phyloP scores from a whole-genome alignment of 2,797 vertebrate species.

The Tragelaphus oryx region DNA sequence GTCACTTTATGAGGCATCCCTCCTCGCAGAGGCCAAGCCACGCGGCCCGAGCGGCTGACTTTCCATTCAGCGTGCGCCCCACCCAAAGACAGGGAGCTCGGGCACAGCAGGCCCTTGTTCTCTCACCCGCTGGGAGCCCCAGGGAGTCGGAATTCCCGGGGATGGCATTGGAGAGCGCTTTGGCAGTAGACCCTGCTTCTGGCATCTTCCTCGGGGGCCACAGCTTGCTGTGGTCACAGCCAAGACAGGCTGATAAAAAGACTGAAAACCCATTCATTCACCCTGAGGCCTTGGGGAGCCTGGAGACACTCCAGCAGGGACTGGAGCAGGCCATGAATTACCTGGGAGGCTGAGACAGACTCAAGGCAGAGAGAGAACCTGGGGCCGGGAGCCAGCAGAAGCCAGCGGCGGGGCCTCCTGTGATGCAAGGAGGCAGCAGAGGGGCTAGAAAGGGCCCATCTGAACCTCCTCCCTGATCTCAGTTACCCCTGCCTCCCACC shows the following conservation, averaged over 20 bases:
- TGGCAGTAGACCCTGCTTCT: conserved; percentile 52
- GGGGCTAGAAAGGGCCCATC: background rate
- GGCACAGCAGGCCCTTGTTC: conserved; percentile 70
- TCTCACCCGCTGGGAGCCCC: conserved; percentile 55
- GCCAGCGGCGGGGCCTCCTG: background rate
- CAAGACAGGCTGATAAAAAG: background rate
- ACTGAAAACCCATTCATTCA: background rate
- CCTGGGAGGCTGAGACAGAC: background rate
- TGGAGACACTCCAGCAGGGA: background rate
- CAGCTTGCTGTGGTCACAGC: conserved; percentile 62
- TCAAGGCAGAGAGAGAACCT: background rate
- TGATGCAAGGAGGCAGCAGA: background rate
- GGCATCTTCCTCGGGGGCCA: conserved; percentile 63
- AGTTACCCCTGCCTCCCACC: background rate
- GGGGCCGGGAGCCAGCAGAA: background rate
- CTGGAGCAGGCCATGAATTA: background rate
- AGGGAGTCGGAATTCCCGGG: conserved; percentile 44
- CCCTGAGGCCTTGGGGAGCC: background rate
- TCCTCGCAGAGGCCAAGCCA: background rate
- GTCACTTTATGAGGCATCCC: conserved; percentile 52
- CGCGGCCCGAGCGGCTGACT: background rate
- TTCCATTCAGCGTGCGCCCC: conserved; percentile 10
- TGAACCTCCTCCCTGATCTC: background rate
- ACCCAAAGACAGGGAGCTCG: background rate
- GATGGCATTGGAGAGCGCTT: conserved; percentile 6